These are phyloP conservation scores for Drosophila pectinifera DNA, from an alignment of 1,140 invertebrate genomes.

Conservation along the genomic window DNA sequence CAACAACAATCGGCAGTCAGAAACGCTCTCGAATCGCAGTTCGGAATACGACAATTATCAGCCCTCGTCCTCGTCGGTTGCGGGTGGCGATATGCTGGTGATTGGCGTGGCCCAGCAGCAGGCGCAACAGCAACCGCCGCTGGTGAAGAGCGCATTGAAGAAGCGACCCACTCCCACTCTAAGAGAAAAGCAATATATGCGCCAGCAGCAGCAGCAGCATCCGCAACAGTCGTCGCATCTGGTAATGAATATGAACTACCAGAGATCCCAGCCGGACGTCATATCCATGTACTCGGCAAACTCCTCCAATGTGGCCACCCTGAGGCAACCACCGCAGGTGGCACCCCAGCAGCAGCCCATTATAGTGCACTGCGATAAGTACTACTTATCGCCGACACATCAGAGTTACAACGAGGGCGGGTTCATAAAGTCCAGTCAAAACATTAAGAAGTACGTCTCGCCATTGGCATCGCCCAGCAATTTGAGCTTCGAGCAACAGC, in stretches of 20 bases:
- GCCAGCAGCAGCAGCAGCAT: conserved; percentile 45
- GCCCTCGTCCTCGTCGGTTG: conserved; percentile 22
- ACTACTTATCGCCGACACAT: conserved; percentile 81
- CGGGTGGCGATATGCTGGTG: conserved; percentile 62
- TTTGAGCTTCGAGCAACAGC: conserved; percentile 59
- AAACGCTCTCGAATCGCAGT: conserved; percentile 79
- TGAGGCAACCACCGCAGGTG: conserved; percentile 72
- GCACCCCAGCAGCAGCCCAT: conserved; percentile 77
- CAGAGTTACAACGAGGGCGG: conserved; percentile 79
- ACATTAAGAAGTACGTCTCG: conserved; percentile 80
- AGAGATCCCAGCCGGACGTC: conserved; percentile 57
- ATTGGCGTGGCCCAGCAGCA: conserved; percentile 76
- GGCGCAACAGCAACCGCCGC: conserved; percentile 59
- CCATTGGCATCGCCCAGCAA: conserved; percentile 69
- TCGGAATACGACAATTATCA: conserved; percentile 83
- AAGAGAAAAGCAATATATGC: conserved; percentile 62
- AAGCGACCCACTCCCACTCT: conserved; percentile 69
- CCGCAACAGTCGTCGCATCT: conserved; percentile 36
- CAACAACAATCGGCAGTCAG: conserved; percentile 68
- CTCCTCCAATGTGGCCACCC: conserved; percentile 79
- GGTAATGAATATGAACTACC: conserved; percentile 47
- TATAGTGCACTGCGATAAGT: conserved; percentile 81
- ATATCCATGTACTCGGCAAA: conserved; percentile 80
- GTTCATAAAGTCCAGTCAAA: conserved; percentile 82
- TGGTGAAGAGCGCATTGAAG: conserved; percentile 74